A percentile compares a stretch with the other conserved stretches of the same genome.
phyloP scores from a whole-genome alignment of 1,140 invertebrate genomes.

The Oedothorax gibbosus region DNA sequence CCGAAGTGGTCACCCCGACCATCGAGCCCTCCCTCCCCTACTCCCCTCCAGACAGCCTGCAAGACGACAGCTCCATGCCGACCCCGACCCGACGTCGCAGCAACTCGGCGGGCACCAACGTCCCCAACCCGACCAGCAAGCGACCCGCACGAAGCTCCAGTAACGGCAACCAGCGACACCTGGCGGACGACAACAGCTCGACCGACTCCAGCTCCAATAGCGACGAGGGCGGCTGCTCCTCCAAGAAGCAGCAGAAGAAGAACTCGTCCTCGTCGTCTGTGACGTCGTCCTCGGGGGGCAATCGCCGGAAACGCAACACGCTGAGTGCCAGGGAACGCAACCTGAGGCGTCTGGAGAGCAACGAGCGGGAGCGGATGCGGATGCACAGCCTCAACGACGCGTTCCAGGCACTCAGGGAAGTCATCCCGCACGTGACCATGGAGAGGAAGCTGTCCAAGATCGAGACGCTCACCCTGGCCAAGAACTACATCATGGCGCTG shows the following conservation, averaged over 20 bases:
- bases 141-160: not conserved
- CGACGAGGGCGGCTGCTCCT: slow-evolving; percentile 30
- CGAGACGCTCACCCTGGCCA: slow-evolving; percentile 86
- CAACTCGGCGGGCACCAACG: not conserved
- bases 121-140: not conserved
- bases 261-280: not conserved
- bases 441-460: slow-evolving; percentile 86
- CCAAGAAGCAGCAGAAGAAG: slow-evolving; percentile 35
- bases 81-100: slow-evolving; percentile 21
- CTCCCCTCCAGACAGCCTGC: slow-evolving; percentile 9
- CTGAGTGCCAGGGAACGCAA: slow-evolving; percentile 84
- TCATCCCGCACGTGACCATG: slow-evolving; percentile 88
- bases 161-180: not conserved
- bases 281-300: not conserved
- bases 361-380: slow-evolving; percentile 86
- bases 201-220: slow-evolving; percentile 52
- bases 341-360: slow-evolving; percentile 83
- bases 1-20: slow-evolving; percentile 29
- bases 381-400: slow-evolving; percentile 92
- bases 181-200: slow-evolving; percentile 35
- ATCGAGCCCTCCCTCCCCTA: slow-evolving; percentile 40
- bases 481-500: slow-evolving; percentile 91
- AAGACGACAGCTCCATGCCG: slow-evolving; percentile 23
- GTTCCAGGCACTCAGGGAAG: slow-evolving; percentile 86
- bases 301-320: slow-evolving; percentile 65